These are phyloP conservation scores for Physocephala rufipes DNA, from an alignment of 2,888 invertebrate species.

Conservation along the genomic window DNA sequence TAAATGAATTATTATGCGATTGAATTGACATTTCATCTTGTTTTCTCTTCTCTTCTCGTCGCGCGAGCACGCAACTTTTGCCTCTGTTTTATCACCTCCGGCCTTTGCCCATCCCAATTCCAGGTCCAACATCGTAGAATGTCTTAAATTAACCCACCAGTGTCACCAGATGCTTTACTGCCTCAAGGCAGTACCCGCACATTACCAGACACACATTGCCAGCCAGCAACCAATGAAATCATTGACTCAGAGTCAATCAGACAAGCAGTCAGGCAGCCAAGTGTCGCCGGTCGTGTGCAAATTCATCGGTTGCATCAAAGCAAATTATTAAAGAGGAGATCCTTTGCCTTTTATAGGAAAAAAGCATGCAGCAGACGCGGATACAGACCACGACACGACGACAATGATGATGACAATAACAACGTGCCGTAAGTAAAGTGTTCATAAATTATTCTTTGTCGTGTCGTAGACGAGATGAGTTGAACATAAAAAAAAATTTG, in stretches of 20 bases:
- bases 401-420: no score
- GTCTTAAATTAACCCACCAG: conserved; percentile 30
- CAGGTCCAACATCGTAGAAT: conserved; percentile 1
- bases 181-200: not conserved
- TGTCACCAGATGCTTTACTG: conserved; percentile 24
- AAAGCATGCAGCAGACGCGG: no score
- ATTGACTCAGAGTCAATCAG: no score
- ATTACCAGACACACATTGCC: not conserved
- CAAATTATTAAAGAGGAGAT: conserved; percentile 30
- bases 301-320: conserved; percentile 29
- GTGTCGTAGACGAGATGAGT: conserved; percentile 15
- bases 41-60: not conserved
- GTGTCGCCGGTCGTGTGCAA: not conserved
- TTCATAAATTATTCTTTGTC: conserved; percentile 32
- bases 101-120: not conserved
- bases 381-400: conserved; percentile 1
- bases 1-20: conserved; percentile 8
- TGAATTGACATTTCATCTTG: conserved; percentile 4
- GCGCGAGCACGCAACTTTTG: not conserved
- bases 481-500: conserved; percentile 15
- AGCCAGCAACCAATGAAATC: not conserved
- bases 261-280: not conserved
- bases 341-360: conserved; percentile 25
- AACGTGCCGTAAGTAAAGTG: conserved; percentile 25
- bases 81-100: not conserved